A percentile compares a stretch with the other conserved stretches of the same genome.
phyloP scores from a whole-genome alignment of 2,113 vertebrate genomes.

The Shinisaurus crocodilurus region DNA sequence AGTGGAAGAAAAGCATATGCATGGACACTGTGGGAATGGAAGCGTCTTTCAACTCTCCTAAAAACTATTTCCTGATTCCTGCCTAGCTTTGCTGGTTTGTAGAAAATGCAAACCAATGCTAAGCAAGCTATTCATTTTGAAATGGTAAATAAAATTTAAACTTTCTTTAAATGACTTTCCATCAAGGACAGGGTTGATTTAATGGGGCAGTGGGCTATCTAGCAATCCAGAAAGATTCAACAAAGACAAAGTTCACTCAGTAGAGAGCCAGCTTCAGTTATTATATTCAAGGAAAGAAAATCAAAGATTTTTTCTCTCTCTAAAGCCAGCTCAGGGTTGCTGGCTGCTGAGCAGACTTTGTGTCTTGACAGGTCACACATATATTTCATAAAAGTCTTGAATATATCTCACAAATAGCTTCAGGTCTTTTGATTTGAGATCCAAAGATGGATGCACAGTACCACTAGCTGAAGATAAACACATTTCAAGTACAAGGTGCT shows the following conservation, averaged over 20 bases:
- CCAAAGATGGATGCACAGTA: not conserved
- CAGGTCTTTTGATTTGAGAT: not conserved
- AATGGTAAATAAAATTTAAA: not conserved
- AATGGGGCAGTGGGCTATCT: not conserved
- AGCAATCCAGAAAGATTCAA: not conserved
- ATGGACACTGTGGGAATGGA: not conserved
- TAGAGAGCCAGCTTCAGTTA: not conserved
- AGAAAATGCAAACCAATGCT: not conserved
- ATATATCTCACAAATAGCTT: not conserved
- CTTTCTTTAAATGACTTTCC: not conserved
- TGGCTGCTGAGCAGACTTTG: not conserved
- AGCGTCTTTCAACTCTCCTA: not conserved
- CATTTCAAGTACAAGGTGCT: not conserved
- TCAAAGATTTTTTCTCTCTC: not conserved
- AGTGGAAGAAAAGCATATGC: not conserved
- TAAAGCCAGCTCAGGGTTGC: not conserved
- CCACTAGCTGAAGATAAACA: not conserved
- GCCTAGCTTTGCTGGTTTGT: not conserved
- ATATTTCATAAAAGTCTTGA: not conserved
- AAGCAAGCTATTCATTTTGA: not conserved
- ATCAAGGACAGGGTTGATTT: not conserved
- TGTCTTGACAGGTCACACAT: not conserved
- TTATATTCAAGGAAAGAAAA: not conserved
- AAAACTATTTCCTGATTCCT: not conserved
- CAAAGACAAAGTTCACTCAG: not conserved